Percentiles rank a stretch among this genome's conserved stretches.
Conservation (phyloP, 2,888 invertebrate genomes). For the Rhagonycha lutea region DNA sequence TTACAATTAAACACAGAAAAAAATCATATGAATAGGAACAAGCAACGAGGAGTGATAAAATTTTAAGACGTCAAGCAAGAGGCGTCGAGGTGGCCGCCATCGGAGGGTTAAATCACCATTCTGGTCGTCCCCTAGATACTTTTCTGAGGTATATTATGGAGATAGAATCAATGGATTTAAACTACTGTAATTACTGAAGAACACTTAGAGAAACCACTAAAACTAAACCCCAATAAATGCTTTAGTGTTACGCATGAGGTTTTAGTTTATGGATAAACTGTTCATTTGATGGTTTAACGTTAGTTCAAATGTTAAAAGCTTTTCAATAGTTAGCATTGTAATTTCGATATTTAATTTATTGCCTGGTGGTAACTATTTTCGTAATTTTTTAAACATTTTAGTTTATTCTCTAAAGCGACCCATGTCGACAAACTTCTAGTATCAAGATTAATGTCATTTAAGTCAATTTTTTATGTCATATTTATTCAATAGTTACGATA, state of each 20-base stretch:
- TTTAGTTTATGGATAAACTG: neutral
- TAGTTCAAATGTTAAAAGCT: neutral
- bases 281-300: neutral
- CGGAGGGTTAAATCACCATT: neutral
- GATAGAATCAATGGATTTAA: neutral
- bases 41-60: neutral
- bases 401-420: neutral
- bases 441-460: neutral
- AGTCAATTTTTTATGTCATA: neutral
- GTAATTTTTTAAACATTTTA: neutral
- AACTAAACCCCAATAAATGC: neutral
- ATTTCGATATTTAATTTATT: neutral
- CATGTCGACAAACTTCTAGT: neutral
- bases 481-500: neutral
- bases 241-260: neutral
- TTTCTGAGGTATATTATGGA: neutral
- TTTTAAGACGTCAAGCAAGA: neutral
- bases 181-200: neutral
- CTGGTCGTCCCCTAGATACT: slow-evolving; percentile 30
- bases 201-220: neutral
- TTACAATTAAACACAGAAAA: no score
- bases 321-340: neutral
- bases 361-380: neutral
- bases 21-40: no score
- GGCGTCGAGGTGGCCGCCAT: neutral